Base-by-base conservation (phyloP, 2,797 vertebrate genomes). In the Microctenopoma steveboyesi region DNA sequence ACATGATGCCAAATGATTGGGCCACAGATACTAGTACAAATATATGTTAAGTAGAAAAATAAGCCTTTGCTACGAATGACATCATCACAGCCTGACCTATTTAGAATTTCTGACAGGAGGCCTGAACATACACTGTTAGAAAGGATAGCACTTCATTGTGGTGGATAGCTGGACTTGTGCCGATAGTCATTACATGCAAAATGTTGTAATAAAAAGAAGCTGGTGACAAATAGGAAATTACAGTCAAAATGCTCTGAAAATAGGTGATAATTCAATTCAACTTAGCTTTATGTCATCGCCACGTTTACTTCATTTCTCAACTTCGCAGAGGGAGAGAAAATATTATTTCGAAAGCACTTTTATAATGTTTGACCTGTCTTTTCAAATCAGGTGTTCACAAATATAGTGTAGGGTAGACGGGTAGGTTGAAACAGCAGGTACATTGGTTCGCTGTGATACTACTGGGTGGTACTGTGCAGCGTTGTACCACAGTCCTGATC, bases 391-490 rank as follows among this genome's bases (percentile, higher is more conserved):
- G 60, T 72, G 77, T 28, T 48, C 22, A 57, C 51, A 65, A 72
- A 69, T 55, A 61, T 40, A 25, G 8, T 22, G 46, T 12, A 12
- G 35, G 50, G 60, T 18, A 8, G 5, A 50, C 55, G 39, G 42
- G 22, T 58, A 35, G 53, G 54, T 84, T 64, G 63, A 77, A 76
- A 65, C 68, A 78, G 71, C 82, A 83, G 78, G 76, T 76, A 76
- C 48, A 42, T 2, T 16, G 51, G 14, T 51, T 76, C 28, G 39
- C 58, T 47, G 71, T 33, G 60, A 77, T 74, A 66, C 78, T 84
- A 78, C 82, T 84, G 83, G 79, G 82, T 86, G 86, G 83, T 56
- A 79, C 45, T 46, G 45, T 46, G n/a, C 55, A 5, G 30, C 0
- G 66, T 58, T 37, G 45, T 45, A 69, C 64, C 76, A 72, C 56